Base-by-base conservation (phyloP, 2,888 invertebrate genomes). In the Eilema sororculum region DNA sequence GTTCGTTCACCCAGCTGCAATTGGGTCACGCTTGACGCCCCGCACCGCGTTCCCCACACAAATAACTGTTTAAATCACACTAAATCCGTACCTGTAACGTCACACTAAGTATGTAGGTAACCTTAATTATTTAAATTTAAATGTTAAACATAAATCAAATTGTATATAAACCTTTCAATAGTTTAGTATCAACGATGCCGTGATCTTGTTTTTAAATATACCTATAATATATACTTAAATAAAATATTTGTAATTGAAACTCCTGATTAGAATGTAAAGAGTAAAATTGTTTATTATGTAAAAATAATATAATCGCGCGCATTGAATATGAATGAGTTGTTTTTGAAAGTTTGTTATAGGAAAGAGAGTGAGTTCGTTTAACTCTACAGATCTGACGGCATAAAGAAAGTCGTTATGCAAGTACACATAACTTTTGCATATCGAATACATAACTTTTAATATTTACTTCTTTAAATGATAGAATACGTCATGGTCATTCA, bases 1-100 rank as follows among this genome's bases (percentile, higher is more conserved):
- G 95, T 93, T 95, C 95, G 94, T 95, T 94, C 93, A 94, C 95
- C 95, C 91, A 86, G 82, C 78, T 76, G 86, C 92, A 95, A 94
- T 91, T 94, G 86, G 95, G 95, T 94, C 94, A 93, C 90, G 91
- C 92, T 88, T 87, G 87, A 86, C 88, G 86, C 87, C 86, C 85
- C 89, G 86, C 90, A 81, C 88, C 87, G 85, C 90, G 80, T 87
- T 86, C 87, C 86, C 85, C 87, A 86, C 91, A 89, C 90, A 90
- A 92, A 92, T 92, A 93, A 91, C 93, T 91, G 91, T 92, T 89
- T 89, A 90, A 90, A 90, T 90, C 89, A 86, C 87, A 92, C 93
- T 91, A 91, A 93, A 92, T 94, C 89, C 89, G 90, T 89, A 89
- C 91, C 92, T 89, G 90, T 90, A 91, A 88, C 91, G 90, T 91